phyloP scores from a whole-genome alignment of 2,888 invertebrate species.

The Noctua pronuba region DNA sequence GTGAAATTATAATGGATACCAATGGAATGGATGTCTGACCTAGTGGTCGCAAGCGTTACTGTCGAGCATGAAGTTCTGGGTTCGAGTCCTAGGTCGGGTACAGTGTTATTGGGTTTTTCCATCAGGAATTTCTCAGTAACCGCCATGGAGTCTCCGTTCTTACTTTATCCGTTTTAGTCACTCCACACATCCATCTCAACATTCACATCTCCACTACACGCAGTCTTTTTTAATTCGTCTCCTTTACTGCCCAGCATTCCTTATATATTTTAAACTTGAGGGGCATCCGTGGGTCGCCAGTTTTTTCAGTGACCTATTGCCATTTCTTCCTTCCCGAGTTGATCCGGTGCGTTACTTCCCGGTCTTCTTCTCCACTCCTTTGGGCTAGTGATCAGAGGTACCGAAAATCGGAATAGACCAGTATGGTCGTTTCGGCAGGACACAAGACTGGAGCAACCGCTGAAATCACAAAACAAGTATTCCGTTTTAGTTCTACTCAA shows the following conservation, averaged over 20 bases:
- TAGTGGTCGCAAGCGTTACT: neutral
- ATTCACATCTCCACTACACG: neutral
- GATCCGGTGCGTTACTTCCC: no score
- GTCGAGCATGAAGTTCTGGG: neutral
- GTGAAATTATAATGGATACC: constrained; percentile 32
- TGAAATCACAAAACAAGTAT: neutral
- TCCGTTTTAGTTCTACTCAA: neutral
- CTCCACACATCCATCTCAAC: no score
- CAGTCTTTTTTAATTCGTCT: neutral
- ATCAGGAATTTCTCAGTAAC: neutral
- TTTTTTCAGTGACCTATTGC: neutral
- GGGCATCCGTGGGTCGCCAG: neutral
- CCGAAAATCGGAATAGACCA: neutral
- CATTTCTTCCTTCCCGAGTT: no score
- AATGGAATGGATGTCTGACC: neutral
- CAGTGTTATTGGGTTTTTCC: neutral
- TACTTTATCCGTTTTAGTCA: no score
- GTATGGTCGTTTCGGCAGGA: neutral
- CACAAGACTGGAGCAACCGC: neutral
- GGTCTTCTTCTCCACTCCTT: no score
- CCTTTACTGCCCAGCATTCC: neutral
- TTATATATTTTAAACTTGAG: neutral
- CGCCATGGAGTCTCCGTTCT: neutral
- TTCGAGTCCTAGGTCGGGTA: neutral
- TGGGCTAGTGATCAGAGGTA: no score